Base-by-base conservation (phyloP, 1,140 invertebrate species). In the Tribolium madens region DNA sequence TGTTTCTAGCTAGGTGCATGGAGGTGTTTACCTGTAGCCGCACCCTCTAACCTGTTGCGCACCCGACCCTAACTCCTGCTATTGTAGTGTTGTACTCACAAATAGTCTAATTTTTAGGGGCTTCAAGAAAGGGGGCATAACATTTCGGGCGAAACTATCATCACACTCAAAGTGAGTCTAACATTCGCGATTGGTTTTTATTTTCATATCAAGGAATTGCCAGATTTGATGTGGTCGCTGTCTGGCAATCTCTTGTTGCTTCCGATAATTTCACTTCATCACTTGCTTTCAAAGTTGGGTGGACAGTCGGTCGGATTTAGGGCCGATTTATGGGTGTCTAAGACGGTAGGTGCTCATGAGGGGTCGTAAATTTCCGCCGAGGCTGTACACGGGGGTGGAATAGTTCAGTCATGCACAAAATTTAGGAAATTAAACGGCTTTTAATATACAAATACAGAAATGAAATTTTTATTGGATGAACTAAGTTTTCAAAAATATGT, bases 101-200 rank as follows among this genome's bases (percentile, higher is more conserved):
- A 87, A 85, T 85, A 84, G 87, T 88, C 86, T 88, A 78, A 75
- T 87, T 86, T 84, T 78, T 86, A 96, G 94, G 94, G 92, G 86
- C 93, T 96, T 87, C 93, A 95, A 91, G 93, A 93, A 87, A 91
- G 91, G 86, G 94, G 94, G 80, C 92, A 93, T 92, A 95, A 96
- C 91, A 93, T 96, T 87, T 93, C 93, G 84, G 91, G 93, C 87
- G 91, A 95, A 86, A 94, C 92, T 88, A 92, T 96, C 89, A 93
- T 96, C 85, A 93, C 93, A 86, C 90, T 96, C 80, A 96, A 96
- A 94, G 95, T 96, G 91, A 94, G 94, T 91, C 85, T 75, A 47
- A 50, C 13, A 57, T 18, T 18, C 52, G 18, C 52, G 52, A 57
- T 21, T 57, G 21, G 12, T 21, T 14, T 57, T 50, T 50, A 50